Evolutionary conservation across 2,888 invertebrate genomes (phyloP), one percentile per base, ranked within the genome.

Genomic region (Mesorhabditis sp.): DNA sequence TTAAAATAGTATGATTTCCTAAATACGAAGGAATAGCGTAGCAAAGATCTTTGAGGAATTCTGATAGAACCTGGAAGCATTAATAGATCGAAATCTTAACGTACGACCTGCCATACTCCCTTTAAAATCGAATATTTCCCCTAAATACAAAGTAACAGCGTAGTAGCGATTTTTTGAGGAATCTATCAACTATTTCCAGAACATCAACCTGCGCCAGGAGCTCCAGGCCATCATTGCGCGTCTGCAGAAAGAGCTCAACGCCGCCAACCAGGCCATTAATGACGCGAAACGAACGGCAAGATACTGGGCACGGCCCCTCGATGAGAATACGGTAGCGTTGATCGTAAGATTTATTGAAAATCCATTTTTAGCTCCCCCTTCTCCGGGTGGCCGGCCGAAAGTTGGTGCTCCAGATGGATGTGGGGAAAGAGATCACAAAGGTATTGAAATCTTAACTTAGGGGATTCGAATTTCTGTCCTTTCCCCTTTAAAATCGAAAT

Each of bases 231-330:
- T 50, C 10, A 50, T 50, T n/a, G n/a, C 1, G n/a, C 7, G n/a
- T 13, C 7, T 50, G 10, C 58, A 50, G n/a, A n/a, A 50, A n/a
- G n/a, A 50, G 7, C 58, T 50, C n/a, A 50, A 50, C 58, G 10
- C 7, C 58, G 58, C n/a, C 10, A 50, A 50, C n/a, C 58, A 50
- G 58, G 2, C 58, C 7, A 50, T 50, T 50, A 13, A 10, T n/a
- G 58, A 50, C n/a, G 58, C 58, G n/a, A 50, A n/a, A 50, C 58
- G 58, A 50, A 50, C 58, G 58, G n/a, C 7, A 13, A 50, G n/a
- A 50, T 50, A 50, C 58, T 50, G 58, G 58, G 10, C 7, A n/a
- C 7, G n/a, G n/a, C 58, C 58, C 10, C n/a, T 50, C n/a, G 58
- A 50, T n/a, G 58, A 50, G n/a, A 50, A 50, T 50, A 50, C 58